A percentile compares a stretch with the other conserved stretches of the same genome.
phyloP scores from a whole-genome alignment of 2,888 invertebrate species.

The Philereme transversata region DNA sequence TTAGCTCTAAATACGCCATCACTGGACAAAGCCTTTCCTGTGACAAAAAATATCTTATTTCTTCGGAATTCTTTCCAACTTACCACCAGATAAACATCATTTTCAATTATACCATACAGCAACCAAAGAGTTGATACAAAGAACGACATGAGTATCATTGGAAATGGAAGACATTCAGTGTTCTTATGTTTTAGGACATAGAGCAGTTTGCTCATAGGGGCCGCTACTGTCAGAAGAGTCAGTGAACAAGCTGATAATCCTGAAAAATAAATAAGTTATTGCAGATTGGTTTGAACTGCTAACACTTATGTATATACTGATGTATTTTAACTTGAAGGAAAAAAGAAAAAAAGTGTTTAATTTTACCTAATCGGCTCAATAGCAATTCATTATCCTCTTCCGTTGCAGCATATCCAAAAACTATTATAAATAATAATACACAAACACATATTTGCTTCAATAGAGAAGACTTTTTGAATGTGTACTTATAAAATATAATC shows the following conservation, averaged over 20 bases:
- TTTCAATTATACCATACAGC: constrained; percentile 90
- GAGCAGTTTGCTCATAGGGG: constrained; percentile 91
- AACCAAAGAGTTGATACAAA: constrained; percentile 93
- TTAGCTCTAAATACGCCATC: not conserved
- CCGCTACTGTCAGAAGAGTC: constrained; percentile 91
- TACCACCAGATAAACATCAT: constrained; percentile 92
- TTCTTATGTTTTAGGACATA: constrained; percentile 92
- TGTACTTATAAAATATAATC: constrained; percentile 88
- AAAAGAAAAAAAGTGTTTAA: not conserved
- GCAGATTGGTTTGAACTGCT: not conserved
- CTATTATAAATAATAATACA: constrained; percentile 75
- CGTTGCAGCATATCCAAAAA: constrained; percentile 84
- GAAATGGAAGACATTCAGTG: constrained; percentile 94
- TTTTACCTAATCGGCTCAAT: constrained; percentile 85
- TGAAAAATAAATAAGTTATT: constrained; percentile 50
- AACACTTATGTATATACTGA: not conserved
- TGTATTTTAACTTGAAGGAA: too few relatives aligned
- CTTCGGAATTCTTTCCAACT: constrained; percentile 29
- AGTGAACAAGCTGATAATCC: constrained; percentile 87
- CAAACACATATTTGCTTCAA: constrained; percentile 85
- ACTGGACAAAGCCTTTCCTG: too few relatives aligned
- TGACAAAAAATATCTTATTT: not conserved
- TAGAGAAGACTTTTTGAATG: constrained; percentile 87
- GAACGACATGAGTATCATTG: constrained; percentile 92
- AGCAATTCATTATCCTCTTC: constrained; percentile 81